Evolutionary conservation across 2,113 vertebrate genomes (phyloP), one percentile per base, ranked within the genome.

Genomic region (Vicugna pacos): DNA sequence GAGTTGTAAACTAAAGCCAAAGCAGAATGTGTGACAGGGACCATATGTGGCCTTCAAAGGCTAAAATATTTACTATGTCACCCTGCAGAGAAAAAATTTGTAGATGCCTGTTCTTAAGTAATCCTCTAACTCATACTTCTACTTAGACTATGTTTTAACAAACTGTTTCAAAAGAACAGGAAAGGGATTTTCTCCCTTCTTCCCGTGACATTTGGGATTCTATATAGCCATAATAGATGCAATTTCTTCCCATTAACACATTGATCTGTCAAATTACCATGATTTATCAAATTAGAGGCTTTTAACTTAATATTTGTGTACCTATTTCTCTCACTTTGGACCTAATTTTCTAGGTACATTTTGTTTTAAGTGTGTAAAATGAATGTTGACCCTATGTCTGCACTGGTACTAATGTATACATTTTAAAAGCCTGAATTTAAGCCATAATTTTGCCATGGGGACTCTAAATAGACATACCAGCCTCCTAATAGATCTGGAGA

Each of bases 201-300:
- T 85, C 52, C n/a, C 77, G 12, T 93, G 84, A 95, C 52, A 77
- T 86, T 85, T 85, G 75, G 54, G 7, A 95, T 69, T 86, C 65
- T 93, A 35, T 86, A 42, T 15, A 62, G 15, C 72, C 60, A 42
- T 13, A 88, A 97, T 75, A 96, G 90, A 92, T 84, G 5, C 24
- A 96, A 94, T 97, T 95, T 32, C 73, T 93, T 93, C 38, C 54
- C 80, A 90, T 83, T 90, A 79, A 93, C 7, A 90, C 30, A 97
- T 80, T 46, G 79, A 98, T 91, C 28, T 54, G 79, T 96, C 91
- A 98, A 95, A 97, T 84, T 93, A 89, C 42, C 8, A 1, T 84
- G 94, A 98, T 95, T 97, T 96, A 96, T 93, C 95, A 95, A 98
- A 98, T 98, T 95, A 97, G 52, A 97, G 38, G 85, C 95, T 97